Evolutionary conservation across 2,113 vertebrate genomes (phyloP), one percentile per base, ranked within the genome.

Genomic region (Galemys pyrenaicus): DNA sequence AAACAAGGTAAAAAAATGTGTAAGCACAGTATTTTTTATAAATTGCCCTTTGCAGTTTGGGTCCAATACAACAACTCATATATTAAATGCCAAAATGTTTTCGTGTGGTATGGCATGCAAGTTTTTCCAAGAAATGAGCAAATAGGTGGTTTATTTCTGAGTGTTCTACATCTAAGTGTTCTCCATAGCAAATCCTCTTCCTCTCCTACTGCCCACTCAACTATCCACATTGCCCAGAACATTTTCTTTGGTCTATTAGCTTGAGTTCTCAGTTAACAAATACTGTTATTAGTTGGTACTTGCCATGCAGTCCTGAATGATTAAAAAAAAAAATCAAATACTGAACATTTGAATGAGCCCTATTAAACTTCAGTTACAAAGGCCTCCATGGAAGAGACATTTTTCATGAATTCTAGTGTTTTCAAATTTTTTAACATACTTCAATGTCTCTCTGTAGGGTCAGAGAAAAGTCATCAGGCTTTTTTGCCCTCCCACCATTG

Each of bases 1-100:
- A 93, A 79, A 62, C 70, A 68, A 92, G 65, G 56, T 92, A 65
- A 60, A 87, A n/a, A 60, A 60, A 30, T 68, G n/a, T 54, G 39
- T 16, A n/a, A 68, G 46, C 70, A 17, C 19, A 39, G 28, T 64
- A 9, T 94, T 75, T 56, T 22, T 60, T 64, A 20, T 20, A 83
- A 89, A 17, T 28, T 30, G 20, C 5, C 26, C 22, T 70, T 79
- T 93, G 49, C 39, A 15, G 19, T 35, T 37, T 28, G 24, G 37
- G 41, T 64, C 26, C 30, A 39, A 11, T 60, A 60, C 1, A 83
- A 4, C 8, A 9, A 30, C 17, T 11, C 3, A n/a, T 49, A 20
- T 11, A 44, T 75, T 9, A 41, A 86, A 58, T 54, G 35, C 13
- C 19, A 39, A 32, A 73, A 51, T 49, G 10, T 54, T 20, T 86